A percentile compares a stretch with the other conserved stretches of the same genome.
Conservation (phyloP, 2,113 vertebrate genomes). For the Cinclus mexicanus region DNA sequence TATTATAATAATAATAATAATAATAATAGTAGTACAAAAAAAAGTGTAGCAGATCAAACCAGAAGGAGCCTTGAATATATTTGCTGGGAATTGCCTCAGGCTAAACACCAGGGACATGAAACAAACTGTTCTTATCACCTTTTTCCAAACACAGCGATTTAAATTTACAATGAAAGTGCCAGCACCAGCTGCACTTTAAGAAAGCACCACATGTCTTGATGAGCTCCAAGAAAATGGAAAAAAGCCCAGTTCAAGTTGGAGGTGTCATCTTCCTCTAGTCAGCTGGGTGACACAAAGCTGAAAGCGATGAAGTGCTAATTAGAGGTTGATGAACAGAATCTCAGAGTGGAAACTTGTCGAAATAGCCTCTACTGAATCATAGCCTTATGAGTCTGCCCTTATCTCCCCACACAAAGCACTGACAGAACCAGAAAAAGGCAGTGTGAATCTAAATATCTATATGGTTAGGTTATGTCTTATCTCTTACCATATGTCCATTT, state of each 20-base stretch:
- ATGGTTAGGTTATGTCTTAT: slow-evolving; percentile 25
- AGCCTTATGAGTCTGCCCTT: slow-evolving; percentile 54
- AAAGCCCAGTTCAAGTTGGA: slow-evolving; percentile 74
- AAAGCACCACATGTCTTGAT: slow-evolving; percentile 78
- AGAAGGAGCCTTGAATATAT: slow-evolving; percentile 73
- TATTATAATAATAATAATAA: neutral
- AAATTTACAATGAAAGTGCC: slow-evolving; percentile 79
- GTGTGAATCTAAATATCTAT: slow-evolving; percentile 43
- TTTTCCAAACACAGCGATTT: slow-evolving; percentile 77
- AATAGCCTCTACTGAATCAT: slow-evolving; percentile 64
- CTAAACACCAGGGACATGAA: slow-evolving; percentile 78
- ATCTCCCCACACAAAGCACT: slow-evolving; percentile 32
- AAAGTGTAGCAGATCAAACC: slow-evolving; percentile 68
- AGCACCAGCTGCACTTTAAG: slow-evolving; percentile 79
- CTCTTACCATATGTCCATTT: slow-evolving; percentile 28
- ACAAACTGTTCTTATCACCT: slow-evolving; percentile 79
- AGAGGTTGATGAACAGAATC: slow-evolving; percentile 76
- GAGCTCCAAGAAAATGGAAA: slow-evolving; percentile 78
- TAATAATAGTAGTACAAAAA: slow-evolving; percentile 56
- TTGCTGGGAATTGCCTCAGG: slow-evolving; percentile 70
- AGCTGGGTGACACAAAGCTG: slow-evolving; percentile 78
- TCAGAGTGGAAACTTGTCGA: slow-evolving; percentile 67
- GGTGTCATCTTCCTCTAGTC: slow-evolving; percentile 76
- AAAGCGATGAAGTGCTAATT: slow-evolving; percentile 84
- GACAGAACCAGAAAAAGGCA: neutral